phyloP scores from a whole-genome alignment of 1,140 invertebrate genomes.

The Philotrypesis tridentata region DNA sequence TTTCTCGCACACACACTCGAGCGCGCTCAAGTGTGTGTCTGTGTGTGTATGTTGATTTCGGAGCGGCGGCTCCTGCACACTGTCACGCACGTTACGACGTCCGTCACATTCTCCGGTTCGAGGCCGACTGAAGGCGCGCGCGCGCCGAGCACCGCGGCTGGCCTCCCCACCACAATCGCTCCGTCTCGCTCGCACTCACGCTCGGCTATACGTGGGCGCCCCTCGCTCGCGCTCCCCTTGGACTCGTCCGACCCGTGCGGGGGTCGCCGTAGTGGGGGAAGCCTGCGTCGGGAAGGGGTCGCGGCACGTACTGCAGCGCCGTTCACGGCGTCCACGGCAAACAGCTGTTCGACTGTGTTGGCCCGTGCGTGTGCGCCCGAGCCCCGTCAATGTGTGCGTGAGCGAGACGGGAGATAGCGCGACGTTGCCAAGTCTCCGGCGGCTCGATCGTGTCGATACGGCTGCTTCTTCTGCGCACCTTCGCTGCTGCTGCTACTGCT shows the following conservation, averaged over 20 bases:
- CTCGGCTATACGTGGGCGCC: constrained; percentile 41
- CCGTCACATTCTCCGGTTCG: constrained; percentile 71
- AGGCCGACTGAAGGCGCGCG: constrained; percentile 71
- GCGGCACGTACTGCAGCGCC: constrained; percentile 48
- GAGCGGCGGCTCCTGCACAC: constrained; percentile 24
- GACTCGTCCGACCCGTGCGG: constrained; percentile 66
- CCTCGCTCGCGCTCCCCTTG: constrained; percentile 66
- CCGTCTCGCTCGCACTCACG: constrained; percentile 8
- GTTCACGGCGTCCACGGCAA: constrained; percentile 47
- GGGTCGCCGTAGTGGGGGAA: constrained; percentile 18
- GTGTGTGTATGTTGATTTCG: not conserved
- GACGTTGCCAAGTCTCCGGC: constrained; percentile 63
- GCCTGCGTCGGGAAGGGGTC: constrained; percentile 38
- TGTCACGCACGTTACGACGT: constrained; percentile 50
- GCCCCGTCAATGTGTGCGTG: not conserved
- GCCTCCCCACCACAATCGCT: not conserved
- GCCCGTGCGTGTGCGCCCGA: constrained; percentile 39
- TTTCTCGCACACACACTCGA: not conserved
- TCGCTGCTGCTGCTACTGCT: not conserved
- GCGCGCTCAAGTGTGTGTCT: not conserved
- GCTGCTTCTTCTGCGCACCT: not conserved
- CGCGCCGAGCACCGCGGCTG: constrained; percentile 59
- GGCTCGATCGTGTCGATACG: constrained; percentile 52
- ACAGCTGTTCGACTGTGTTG: not conserved
- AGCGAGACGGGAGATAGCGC: constrained; percentile 49